These are phyloP conservation scores for Hyles lineata DNA, from an alignment of 2,888 invertebrate genomes.

Conservation along the genomic window DNA sequence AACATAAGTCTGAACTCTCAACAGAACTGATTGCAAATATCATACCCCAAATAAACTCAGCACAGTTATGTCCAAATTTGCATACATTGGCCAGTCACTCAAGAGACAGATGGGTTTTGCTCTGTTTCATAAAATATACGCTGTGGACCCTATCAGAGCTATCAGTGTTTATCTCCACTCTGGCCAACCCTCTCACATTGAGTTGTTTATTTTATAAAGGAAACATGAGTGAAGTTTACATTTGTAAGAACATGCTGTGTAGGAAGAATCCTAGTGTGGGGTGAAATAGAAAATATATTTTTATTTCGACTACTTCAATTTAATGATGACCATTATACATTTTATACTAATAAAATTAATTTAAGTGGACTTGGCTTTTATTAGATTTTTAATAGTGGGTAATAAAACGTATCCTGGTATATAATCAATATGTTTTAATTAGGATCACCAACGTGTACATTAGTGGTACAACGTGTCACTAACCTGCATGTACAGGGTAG, in stretches of 20 bases:
- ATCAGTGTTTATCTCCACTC: conserved; percentile 15
- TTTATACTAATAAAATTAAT: too few species aligned
- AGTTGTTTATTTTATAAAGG: conserved; percentile 15
- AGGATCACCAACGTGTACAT: too few species aligned
- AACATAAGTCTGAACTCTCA: too few species aligned
- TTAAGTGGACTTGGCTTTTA: too few species aligned
- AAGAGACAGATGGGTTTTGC: conserved; percentile 25
- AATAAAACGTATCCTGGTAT: too few species aligned
- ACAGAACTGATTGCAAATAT: too few species aligned
- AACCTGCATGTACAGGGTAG: too few species aligned
- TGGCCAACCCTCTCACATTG: conserved; percentile 10
- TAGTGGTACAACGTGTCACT: too few species aligned
- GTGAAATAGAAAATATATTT: not conserved
- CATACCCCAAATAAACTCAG: not conserved
- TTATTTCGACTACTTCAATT: not conserved
- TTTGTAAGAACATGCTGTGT: not conserved
- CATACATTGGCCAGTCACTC: not conserved
- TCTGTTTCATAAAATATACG: conserved; percentile 36
- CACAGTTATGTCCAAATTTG: not conserved
- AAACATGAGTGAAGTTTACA: conserved; percentile 17
- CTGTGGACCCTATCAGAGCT: not conserved
- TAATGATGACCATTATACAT: too few species aligned
- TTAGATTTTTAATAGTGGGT: too few species aligned
- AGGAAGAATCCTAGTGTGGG: not conserved
- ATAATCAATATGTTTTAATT: too few species aligned